These are phyloP conservation scores for Formica aserva DNA, from an alignment of 2,888 invertebrate species.

Conservation along the genomic window DNA sequence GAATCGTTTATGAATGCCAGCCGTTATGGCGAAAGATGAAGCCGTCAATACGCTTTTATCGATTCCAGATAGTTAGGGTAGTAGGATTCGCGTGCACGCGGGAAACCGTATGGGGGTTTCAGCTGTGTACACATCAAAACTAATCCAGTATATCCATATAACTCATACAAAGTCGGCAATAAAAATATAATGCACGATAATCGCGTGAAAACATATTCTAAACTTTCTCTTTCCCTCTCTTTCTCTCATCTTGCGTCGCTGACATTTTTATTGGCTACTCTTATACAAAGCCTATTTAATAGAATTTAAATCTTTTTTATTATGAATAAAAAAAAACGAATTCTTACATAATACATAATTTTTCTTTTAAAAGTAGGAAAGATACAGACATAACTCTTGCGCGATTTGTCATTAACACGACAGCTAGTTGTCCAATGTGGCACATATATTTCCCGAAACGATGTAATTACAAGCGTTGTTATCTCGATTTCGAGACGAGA, in stretches of 20 bases:
- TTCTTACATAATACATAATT: background rate
- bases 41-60: conserved; percentile 53
- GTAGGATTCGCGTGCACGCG: conserved; percentile 42
- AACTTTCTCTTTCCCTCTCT: background rate
- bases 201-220: conserved; percentile 71
- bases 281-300: conserved; percentile 60
- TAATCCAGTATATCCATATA: conserved; percentile 75
- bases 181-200: conserved; percentile 80
- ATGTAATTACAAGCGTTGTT: conserved; percentile 45
- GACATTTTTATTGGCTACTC: conserved; percentile 58
- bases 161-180: conserved; percentile 67
- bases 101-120: conserved; percentile 64
- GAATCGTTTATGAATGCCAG: conserved; percentile 16
- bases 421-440: background rate
- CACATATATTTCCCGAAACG: conserved; percentile 17
- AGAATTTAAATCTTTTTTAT: background rate
- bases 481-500: conserved; percentile 21
- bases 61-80: conserved; percentile 62
- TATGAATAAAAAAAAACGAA: background rate
- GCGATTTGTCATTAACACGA: conserved; percentile 1
- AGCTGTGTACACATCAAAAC: conserved; percentile 76
- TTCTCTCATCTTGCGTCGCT: conserved; percentile 31
- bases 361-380: background rate
- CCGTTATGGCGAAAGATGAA: conserved; percentile 21
- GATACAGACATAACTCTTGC: background rate